Conservation (phyloP, 2,888 invertebrate species). For the Sceliomorpha sp. region DNA sequence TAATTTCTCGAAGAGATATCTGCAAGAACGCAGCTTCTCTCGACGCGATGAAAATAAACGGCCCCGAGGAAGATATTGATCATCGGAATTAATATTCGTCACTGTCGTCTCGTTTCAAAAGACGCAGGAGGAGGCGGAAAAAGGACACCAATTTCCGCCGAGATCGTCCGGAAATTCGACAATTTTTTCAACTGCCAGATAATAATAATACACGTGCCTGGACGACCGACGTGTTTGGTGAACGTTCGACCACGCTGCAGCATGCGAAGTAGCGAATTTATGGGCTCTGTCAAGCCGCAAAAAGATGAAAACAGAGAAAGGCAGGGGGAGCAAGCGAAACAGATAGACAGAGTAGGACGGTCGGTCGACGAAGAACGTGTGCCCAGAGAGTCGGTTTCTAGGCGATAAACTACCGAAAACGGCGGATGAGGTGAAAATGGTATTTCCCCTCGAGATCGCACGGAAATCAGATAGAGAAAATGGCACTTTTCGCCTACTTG, state of each 20-base stretch:
- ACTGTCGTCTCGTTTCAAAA: no score
- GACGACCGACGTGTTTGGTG: slow-evolving; percentile 18
- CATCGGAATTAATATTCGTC: no score
- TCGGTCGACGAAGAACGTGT: slow-evolving; percentile 23
- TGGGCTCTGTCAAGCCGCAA: slow-evolving; percentile 23
- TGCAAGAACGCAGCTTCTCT: no score
- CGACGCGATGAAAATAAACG: no score
- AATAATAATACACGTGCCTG: slow-evolving; percentile 32
- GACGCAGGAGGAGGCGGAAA: no score
- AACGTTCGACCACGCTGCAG: slow-evolving; percentile 24
- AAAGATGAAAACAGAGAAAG: slow-evolving; percentile 40
- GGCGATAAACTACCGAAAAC: slow-evolving; percentile 31
- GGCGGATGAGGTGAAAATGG: slow-evolving; percentile 43
- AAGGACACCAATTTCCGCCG: no score
- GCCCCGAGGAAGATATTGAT: no score
- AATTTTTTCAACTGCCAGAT: slow-evolving; percentile 17
- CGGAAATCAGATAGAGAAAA: slow-evolving; percentile 55
- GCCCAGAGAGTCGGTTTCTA: slow-evolving; percentile 20
- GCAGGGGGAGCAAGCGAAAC: slow-evolving; percentile 25
- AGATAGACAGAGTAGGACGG: slow-evolving; percentile 10
- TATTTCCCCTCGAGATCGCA: slow-evolving; percentile 34
- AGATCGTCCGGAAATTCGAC: no score
- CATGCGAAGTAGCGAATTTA: slow-evolving; percentile 33
- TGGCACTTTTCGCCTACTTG: slow-evolving; percentile 41
- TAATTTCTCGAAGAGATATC: no score